Conservation (phyloP, 2,888 invertebrate species). For the Acleris laterana region DNA sequence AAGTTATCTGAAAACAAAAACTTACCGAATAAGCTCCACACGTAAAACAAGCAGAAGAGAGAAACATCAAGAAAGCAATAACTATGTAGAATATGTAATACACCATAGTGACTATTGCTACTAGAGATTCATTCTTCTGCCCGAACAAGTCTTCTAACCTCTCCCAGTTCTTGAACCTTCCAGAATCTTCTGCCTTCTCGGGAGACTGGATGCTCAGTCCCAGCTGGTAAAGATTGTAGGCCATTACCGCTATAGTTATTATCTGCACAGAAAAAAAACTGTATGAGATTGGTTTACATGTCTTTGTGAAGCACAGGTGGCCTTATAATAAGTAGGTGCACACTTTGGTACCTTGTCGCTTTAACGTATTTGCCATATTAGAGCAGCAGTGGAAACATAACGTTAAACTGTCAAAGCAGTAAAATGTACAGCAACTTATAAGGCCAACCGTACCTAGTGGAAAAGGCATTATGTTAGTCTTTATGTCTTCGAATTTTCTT, state of each 20-base stretch:
- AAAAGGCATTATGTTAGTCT: too few species aligned
- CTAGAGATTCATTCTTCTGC: slow-evolving; percentile 59
- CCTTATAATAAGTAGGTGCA: too few species aligned
- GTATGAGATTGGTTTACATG: not conserved
- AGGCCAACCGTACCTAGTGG: too few species aligned
- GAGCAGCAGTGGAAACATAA: too few species aligned
- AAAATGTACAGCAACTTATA: too few species aligned
- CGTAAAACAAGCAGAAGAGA: slow-evolving; percentile 65
- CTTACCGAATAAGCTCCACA: slow-evolving; percentile 74
- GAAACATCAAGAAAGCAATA: slow-evolving; percentile 63
- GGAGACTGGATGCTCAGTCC: slow-evolving; percentile 61
- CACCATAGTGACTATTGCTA: slow-evolving; percentile 58
- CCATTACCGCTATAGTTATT: slow-evolving; percentile 67
- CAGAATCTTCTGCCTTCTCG: slow-evolving; percentile 57
- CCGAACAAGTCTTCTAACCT: slow-evolving; percentile 72
- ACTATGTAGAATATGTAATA: slow-evolving; percentile 67
- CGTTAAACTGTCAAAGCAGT: too few species aligned
- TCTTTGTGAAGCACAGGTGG: too few species aligned
- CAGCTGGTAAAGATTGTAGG: slow-evolving; percentile 66
- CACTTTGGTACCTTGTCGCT: too few species aligned
- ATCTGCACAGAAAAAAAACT: slow-evolving; percentile 57
- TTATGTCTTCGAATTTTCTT: too few species aligned
- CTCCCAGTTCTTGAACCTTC: slow-evolving; percentile 68
- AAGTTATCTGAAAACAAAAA: not conserved
- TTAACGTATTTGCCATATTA: too few species aligned